These are phyloP conservation scores for Venusia cambrica DNA, from an alignment of 2,888 invertebrate species.

Conservation along the genomic window DNA sequence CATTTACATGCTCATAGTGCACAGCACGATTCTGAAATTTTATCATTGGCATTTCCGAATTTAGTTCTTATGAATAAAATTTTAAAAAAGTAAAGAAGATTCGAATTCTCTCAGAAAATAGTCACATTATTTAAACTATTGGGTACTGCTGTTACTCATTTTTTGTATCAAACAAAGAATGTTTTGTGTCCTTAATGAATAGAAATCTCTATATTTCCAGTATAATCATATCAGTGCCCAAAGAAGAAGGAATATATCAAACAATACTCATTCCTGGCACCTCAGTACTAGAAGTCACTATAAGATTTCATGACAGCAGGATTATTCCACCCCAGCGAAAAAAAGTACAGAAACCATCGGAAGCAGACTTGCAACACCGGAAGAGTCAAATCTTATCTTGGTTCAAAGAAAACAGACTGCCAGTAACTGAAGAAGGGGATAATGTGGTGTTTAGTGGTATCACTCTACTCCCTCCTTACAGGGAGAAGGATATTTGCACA, in stretches of 20 bases:
- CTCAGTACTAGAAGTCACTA: conserved; percentile 47
- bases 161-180: no score
- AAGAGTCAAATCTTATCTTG: conserved; percentile 54
- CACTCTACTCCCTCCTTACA: conserved; percentile 57
- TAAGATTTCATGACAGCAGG: conserved; percentile 25
- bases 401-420: conserved; percentile 58
- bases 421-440: conserved; percentile 50
- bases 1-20: no score
- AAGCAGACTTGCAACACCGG: conserved; percentile 36
- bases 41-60: no score
- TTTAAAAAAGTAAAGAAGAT: no score
- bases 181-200: no score
- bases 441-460: conserved; percentile 59
- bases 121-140: no score
- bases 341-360: conserved; percentile 16
- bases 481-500: conserved; percentile 52
- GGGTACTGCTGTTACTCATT: no score
- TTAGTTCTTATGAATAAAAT: no score
- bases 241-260: conserved; percentile 42
- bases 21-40: no score
- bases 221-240: conserved; percentile 50
- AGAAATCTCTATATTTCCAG: no score
- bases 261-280: conserved; percentile 59
- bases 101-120: no score
- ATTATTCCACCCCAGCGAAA: conserved; percentile 37